Evolutionary conservation across 2,797 vertebrate genomes (phyloP), one percentile per base, ranked within the genome.

Genomic region (Mionectes olivaceus): DNA sequence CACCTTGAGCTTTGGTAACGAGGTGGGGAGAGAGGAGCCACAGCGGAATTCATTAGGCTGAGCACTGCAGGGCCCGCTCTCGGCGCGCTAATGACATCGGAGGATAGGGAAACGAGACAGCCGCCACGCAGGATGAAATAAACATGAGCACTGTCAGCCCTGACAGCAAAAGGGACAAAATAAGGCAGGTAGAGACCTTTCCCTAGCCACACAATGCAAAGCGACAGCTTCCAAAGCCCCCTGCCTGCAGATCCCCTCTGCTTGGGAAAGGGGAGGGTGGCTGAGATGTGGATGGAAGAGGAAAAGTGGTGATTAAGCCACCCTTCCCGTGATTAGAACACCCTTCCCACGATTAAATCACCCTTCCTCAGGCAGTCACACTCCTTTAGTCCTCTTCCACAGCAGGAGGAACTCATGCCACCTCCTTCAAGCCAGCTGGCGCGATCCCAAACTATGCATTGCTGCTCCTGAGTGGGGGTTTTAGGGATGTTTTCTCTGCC

Each of bases 41-140:
- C 98, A 98, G 98, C 67, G 98, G 99, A 99, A 99, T 99, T 99
- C 99, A 99, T 99, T 99, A 99, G 98, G 98, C 97, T 98, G 97
- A 97, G 98, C 98, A 98, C 98, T 98, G 98, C 98, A 98, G 98
- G 98, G 98, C 98, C 98, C 97, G 98, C 98, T 98, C 98, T 98
- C 98, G 96, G 98, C 95, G 59, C 96, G 98, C 98, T 99, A 99
- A 99, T 99, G 99, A 99, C 98, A 99, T 99, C 98, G 98, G 98
- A 99, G 99, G 98, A 98, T 98, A 98, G 98, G 98, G 98, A 97
- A 98, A 98, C 98, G 98, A 99, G 99, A 99, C 98, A 99, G 98
- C 97, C 97, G 97, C 98, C 98, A 98, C 98, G 96, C 98, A 84
- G 96, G 98, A 99, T 99, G 99, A 99, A 99, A 99, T 99, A 99